Evolutionary conservation across 2,888 invertebrate genomes (phyloP).

Genomic region (Tipula helvola): DNA sequence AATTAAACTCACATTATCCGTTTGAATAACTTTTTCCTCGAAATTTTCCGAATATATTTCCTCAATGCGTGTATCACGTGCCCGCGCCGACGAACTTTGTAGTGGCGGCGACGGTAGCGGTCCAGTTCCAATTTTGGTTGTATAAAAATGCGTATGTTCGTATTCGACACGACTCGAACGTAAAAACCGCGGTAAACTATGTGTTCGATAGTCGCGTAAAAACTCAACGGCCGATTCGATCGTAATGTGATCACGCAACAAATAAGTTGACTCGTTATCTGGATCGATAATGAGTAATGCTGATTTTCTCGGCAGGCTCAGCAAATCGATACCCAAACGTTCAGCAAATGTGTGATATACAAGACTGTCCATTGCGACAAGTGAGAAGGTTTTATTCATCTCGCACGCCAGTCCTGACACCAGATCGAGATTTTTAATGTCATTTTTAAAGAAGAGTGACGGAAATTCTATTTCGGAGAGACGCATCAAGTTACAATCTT

Average conservation of each 20-base stretch:
- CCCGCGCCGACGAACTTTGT: conserved; percentile 7
- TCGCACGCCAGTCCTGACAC: conserved; percentile 38
- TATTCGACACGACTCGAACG: conserved; percentile 12
- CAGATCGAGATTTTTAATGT: not conserved
- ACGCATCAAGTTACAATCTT: conserved; percentile 29
- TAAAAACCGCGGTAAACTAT: conserved; percentile 12
- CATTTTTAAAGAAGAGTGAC: not conserved
- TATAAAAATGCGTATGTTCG: conserved; percentile 14
- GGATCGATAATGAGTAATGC: conserved; percentile 58
- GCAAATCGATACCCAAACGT: conserved; percentile 56
- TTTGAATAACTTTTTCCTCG: conserved; percentile 44
- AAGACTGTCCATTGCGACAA: conserved; percentile 62
- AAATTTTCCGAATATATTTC: conserved; percentile 58
- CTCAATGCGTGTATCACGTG: conserved; percentile 34
- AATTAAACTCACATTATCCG: conserved; percentile 39
- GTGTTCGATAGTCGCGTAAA: conserved; percentile 14
- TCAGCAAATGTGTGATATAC: conserved; percentile 62
- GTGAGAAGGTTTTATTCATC: conserved; percentile 45
- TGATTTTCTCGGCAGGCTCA: conserved; percentile 45
- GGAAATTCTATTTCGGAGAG: conserved; percentile 4
- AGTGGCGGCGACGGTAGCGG: not conserved
- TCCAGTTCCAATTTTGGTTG: conserved; percentile 16
- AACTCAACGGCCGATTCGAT: conserved; percentile 14
- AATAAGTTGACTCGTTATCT: conserved; percentile 49
- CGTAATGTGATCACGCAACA: conserved; percentile 14